Evolutionary conservation across 2,113 vertebrate species (phyloP).

Genomic region (Microtus pennsylvanicus): DNA sequence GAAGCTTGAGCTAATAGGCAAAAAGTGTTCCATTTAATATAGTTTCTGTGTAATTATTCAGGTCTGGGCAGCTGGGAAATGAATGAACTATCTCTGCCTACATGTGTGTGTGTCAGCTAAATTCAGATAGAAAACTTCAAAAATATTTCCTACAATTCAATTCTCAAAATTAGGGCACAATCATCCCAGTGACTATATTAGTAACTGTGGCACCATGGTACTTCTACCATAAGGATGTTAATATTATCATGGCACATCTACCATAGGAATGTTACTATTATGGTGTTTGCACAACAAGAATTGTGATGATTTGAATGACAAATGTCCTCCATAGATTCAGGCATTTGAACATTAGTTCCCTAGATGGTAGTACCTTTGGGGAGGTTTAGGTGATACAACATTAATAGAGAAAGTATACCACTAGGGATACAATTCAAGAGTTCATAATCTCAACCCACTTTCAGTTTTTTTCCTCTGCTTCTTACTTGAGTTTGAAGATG

Average conservation of each 20-base stretch:
- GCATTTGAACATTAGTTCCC: neutral
- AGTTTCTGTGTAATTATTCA: too few species aligned
- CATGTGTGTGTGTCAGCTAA: neutral
- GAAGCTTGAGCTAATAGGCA: too few species aligned
- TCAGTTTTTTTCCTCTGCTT: neutral
- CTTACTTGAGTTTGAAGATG: neutral
- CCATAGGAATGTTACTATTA: neutral
- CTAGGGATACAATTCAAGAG: neutral
- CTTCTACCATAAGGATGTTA: neutral
- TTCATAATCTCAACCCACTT: neutral
- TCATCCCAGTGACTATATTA: neutral
- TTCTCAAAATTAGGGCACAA: neutral
- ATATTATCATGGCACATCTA: neutral
- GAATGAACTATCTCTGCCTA: too few species aligned
- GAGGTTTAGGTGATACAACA: neutral
- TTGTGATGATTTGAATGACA: neutral
- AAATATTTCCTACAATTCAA: neutral
- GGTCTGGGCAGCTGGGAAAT: too few species aligned
- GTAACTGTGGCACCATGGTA: neutral
- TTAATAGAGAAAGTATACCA: neutral
- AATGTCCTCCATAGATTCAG: neutral
- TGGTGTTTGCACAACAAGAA: neutral
- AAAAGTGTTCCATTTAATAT: too few species aligned
- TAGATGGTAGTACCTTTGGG: neutral
- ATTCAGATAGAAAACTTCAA: neutral